These are phyloP conservation scores for Hypercompe scribonia DNA, from an alignment of 2,888 invertebrate genomes.

Conservation along the genomic window DNA sequence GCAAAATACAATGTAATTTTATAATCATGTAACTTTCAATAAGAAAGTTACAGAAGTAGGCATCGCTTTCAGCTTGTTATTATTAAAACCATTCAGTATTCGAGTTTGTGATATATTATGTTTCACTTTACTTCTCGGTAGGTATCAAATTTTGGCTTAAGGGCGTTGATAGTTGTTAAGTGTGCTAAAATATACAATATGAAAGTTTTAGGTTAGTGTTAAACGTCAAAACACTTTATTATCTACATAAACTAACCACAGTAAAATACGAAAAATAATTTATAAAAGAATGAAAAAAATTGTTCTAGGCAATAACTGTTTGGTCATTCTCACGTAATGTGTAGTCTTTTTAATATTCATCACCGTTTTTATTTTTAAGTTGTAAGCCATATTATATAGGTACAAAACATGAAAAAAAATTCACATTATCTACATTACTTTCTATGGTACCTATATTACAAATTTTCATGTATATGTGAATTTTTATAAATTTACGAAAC, in stretches of 20 bases:
- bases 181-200: not conserved
- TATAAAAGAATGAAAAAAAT: too few relatives aligned
- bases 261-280: not conserved
- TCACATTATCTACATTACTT: too few relatives aligned
- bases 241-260: too few relatives aligned
- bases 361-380: too few relatives aligned
- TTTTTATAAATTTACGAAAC: too few relatives aligned
- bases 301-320: too few relatives aligned
- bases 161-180: not conserved
- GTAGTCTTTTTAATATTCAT: too few relatives aligned
- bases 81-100: slow-evolving; percentile 2
- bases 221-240: not conserved
- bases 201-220: not conserved
- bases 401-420: too few relatives aligned
- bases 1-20: slow-evolving; percentile 26
- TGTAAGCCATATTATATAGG: too few relatives aligned
- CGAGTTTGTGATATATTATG: not conserved
- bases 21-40: slow-evolving; percentile 24
- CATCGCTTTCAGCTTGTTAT: not conserved
- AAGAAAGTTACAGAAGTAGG: not conserved
- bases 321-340: too few relatives aligned
- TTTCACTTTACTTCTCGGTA: not conserved
- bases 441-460: too few relatives aligned
- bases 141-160: not conserved
- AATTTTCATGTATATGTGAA: too few relatives aligned